Percentiles rank a stretch among this genome's conserved stretches.
Evolutionary conservation across 2,113 vertebrate genomes (phyloP).

Genomic region (Urocolius indicus): DNA sequence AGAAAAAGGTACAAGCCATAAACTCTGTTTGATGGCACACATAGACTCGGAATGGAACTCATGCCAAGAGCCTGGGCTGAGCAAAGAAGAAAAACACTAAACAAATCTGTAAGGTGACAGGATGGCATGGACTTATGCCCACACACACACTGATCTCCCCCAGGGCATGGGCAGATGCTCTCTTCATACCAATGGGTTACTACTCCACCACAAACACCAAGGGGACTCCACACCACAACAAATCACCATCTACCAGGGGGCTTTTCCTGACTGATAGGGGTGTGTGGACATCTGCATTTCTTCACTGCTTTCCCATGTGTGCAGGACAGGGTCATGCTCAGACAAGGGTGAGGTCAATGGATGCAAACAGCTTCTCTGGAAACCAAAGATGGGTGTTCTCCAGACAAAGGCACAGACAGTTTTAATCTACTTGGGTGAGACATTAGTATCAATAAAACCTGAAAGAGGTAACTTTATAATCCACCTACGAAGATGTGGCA

Average conservation of each 20-base stretch:
- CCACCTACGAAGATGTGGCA: neutral
- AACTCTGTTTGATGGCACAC: neutral
- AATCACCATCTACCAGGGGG: neutral
- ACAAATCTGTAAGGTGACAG: neutral
- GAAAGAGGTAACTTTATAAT: neutral
- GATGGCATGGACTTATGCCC: neutral
- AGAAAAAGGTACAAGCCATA: neutral
- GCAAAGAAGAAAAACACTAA: neutral
- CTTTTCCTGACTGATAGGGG: neutral
- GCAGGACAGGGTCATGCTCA: neutral
- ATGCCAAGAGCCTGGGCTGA: neutral
- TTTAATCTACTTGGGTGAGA: neutral
- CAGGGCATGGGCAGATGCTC: neutral
- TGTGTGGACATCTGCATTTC: neutral
- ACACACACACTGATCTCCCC: neutral
- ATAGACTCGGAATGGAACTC: neutral
- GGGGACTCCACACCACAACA: neutral
- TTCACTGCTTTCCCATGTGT: neutral
- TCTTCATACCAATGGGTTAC: neutral
- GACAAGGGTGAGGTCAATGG: neutral
- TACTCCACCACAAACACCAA: neutral
- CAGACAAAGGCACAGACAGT: neutral
- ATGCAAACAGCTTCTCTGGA: neutral
- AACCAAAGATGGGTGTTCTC: neutral
- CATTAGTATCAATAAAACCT: neutral